These are phyloP conservation scores for Natator depressus DNA, from an alignment of 2,113 vertebrate species.

Conservation along the genomic window DNA sequence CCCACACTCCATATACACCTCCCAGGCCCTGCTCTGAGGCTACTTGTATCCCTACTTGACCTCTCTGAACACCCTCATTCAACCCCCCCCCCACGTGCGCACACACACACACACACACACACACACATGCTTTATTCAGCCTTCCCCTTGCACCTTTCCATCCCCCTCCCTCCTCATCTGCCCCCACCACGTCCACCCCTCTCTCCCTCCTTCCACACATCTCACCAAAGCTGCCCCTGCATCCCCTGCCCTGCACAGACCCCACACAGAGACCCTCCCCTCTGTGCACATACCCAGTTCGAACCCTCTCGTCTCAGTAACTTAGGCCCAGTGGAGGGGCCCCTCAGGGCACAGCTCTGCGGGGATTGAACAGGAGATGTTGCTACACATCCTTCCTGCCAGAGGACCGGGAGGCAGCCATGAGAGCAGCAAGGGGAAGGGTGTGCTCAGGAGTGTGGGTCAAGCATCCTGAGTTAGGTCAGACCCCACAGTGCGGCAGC, in stretches of 20 bases:
- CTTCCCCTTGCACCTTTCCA: background rate
- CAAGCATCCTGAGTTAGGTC: background rate
- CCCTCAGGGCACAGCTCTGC: background rate
- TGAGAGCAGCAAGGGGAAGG: constrained; percentile 43
- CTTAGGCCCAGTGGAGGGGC: accelerated
- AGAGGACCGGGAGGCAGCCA: background rate
- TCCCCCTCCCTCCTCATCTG: background rate
- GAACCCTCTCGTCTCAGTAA: background rate
- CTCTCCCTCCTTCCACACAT: background rate
- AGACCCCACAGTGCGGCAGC: background rate
- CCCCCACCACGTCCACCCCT: background rate
- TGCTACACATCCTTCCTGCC: constrained; percentile 49
- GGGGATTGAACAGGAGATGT: background rate
- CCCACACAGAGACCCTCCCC: background rate
- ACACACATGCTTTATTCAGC: background rate
- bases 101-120: background rate
- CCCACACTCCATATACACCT: background rate
- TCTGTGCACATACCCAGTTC: accelerated
- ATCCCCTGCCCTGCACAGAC: too few relatives aligned
- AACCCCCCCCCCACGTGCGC: background rate
- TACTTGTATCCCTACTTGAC: background rate
- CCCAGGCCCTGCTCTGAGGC: background rate
- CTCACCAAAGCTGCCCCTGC: background rate
- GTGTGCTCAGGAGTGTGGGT: background rate
- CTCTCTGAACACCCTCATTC: background rate